phyloP scores from a whole-genome alignment of 2,113 vertebrate species.

The Raja brachyura region DNA sequence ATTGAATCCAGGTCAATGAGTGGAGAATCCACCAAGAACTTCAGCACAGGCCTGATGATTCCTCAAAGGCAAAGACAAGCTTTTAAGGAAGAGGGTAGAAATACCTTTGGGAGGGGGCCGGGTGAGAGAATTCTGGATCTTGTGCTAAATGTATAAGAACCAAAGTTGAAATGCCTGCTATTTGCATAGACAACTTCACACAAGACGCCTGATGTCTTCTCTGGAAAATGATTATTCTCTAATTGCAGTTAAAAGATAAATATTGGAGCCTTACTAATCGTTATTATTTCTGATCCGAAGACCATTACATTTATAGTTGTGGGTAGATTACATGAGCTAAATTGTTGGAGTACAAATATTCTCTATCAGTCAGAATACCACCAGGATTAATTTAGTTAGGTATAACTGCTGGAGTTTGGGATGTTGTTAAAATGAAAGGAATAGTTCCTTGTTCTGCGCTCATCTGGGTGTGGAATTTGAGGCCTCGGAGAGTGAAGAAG shows the following conservation, averaged over 20 bases:
- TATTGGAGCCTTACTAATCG: not conserved
- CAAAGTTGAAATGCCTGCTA: not conserved
- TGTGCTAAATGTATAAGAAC: not conserved
- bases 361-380: not conserved
- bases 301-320: conserved; percentile 14
- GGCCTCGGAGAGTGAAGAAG: not conserved
- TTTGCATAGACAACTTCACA: not conserved
- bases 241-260: not conserved
- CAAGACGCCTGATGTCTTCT: not conserved
- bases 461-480: not conserved
- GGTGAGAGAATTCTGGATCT: too few relatives aligned
- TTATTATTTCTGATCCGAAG: conserved; percentile 20
- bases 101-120: not conserved
- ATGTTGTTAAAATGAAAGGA: not conserved
- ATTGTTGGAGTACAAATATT: conserved; percentile 24
- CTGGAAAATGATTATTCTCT: conserved; percentile 5
- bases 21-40: not conserved
- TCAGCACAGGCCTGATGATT: not conserved
- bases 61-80: not conserved
- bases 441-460: not conserved
- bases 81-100: not conserved
- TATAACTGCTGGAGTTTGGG: conserved; percentile 1
- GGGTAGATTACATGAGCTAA: conserved; percentile 5
- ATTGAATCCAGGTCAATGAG: not conserved
- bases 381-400: conserved; percentile 11